Base-by-base conservation (phyloP, 2,888 invertebrate species). In the Amphipoea lucens region DNA sequence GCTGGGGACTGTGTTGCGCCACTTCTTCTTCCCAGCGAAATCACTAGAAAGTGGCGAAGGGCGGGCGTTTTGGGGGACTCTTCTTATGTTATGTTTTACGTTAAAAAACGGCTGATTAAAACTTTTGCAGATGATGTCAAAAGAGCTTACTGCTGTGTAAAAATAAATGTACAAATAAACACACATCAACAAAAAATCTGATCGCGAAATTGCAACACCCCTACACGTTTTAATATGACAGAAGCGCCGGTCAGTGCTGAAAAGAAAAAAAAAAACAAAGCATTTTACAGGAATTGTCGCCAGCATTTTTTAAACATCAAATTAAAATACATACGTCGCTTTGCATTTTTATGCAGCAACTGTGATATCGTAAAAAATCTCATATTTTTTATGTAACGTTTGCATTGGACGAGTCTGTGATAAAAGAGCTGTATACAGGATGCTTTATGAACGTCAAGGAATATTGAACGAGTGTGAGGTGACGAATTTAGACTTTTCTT, bases 351-450 rank as follows among this genome's bases (percentile, higher is more conserved):
- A 81, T 79, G 82, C 80, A 63, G 40, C 74, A 42, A 78, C 65
- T 73, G 77, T 77, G 65, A 85, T 81, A 79, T 85, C 78, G 73
- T 87, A 80, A 88, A 87, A 83, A 85, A 63, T 77, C 57, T 85
- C 88, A 67, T 79, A 66, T 76, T 82, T 84, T 74, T 62, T 40
- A 71, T 75, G 74, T 71, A 67, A 81, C 79, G 36, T 63, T 65
- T 79, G 70, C 70, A 85, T 79, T 67, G 75, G 63, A 65, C 14
- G 68, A 76, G 66, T 71, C 3, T 60, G 71, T 71, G 63, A 87
- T 77, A 87, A 83, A 86, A 86, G 2, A 62, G 45, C 17, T 51
- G 40, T 70, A 54, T 62, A 40, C 23, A 45, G 65, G n/a, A 6
- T 75, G 36, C 73, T 76, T 82, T 66, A 69, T 73, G 29, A 62